phyloP scores from a whole-genome alignment of 2,113 vertebrate genomes.

The Eptesicus fuscus region DNA sequence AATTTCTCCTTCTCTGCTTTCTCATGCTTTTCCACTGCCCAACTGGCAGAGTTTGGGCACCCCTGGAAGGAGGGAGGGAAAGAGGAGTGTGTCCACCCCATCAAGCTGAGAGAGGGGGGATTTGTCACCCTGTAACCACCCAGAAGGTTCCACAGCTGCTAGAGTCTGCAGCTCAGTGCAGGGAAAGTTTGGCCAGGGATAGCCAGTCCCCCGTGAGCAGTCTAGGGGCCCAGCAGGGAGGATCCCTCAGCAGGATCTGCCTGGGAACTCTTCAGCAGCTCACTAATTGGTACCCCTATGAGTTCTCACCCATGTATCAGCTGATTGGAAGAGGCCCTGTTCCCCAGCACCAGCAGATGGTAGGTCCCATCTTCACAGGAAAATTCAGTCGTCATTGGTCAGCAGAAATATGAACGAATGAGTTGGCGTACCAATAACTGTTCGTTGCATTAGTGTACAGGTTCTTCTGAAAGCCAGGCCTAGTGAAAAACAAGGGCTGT shows the following conservation, averaged over 20 bases:
- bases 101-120: background rate
- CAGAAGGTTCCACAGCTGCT: background rate
- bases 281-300: background rate
- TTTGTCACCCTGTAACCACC: background rate
- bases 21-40: background rate
- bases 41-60: background rate
- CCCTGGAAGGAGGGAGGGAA: background rate
- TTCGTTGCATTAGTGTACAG: background rate
- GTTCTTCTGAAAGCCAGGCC: background rate
- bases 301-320: background rate
- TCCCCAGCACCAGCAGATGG: background rate
- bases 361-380: background rate
- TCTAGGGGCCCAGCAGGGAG: background rate
- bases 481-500: background rate
- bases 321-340: background rate
- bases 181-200: background rate
- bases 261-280: background rate
- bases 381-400: background rate
- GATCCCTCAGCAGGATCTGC: background rate
- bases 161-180: background rate
- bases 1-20: background rate
- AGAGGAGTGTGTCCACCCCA: background rate
- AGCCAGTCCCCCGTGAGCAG: background rate
- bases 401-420: background rate
- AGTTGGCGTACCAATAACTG: background rate